phyloP scores from a whole-genome alignment of 2,113 vertebrate genomes.

The Amphilophus citrinellus region DNA sequence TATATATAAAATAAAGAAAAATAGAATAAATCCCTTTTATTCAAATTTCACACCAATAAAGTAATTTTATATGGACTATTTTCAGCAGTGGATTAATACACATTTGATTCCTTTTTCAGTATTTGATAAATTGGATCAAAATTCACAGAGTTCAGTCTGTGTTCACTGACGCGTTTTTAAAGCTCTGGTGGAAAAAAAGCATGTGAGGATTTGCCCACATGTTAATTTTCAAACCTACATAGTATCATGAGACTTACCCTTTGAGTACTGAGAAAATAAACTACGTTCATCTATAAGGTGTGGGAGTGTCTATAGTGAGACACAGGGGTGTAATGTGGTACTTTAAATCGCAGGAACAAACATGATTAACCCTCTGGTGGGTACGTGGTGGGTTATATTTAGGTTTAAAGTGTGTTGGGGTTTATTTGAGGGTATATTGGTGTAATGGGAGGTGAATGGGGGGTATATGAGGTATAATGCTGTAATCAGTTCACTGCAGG shows the following conservation, averaged over 20 bases:
- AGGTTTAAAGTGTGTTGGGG: constrained; percentile 9
- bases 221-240: constrained; percentile 1
- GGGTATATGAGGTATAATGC: constrained; percentile 42
- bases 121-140: not conserved
- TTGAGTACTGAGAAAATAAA: constrained; percentile 4
- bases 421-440: constrained; percentile 21
- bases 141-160: not conserved
- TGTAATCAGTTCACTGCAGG: constrained; percentile 64
- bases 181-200: not conserved
- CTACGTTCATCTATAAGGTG: not conserved
- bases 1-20: not conserved
- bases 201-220: not conserved
- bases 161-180: not conserved
- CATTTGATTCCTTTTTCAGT: not conserved
- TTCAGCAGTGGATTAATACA: not conserved
- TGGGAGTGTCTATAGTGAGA: constrained; percentile 4
- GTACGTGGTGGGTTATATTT: not conserved
- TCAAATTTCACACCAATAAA: not conserved
- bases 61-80: not conserved
- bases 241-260: not conserved
- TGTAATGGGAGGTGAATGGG: constrained; percentile 40
- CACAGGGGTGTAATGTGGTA: constrained; percentile 9
- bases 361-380: constrained; percentile 9
- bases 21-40: not conserved
- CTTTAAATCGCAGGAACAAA: not conserved